These are phyloP conservation scores for Planiliza haematocheilus DNA, from an alignment of 2,113 vertebrate genomes.

Conservation along the genomic window DNA sequence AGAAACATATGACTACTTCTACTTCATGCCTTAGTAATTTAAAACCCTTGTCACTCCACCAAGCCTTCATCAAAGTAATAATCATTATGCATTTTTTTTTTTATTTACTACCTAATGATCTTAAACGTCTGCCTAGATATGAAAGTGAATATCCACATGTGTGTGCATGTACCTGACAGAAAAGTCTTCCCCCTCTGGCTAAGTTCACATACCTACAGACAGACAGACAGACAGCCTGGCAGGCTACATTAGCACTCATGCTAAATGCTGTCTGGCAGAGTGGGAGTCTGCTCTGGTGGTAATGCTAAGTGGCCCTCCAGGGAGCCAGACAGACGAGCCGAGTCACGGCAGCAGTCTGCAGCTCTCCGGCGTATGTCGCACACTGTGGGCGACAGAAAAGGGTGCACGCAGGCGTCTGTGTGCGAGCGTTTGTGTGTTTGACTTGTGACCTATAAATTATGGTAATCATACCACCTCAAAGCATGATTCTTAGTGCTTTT, in stretches of 20 bases:
- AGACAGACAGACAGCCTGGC: neutral
- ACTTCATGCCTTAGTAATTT: neutral
- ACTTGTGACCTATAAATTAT: neutral
- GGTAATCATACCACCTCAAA: neutral
- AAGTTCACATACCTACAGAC: slow-evolving; percentile 39
- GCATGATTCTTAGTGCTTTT: neutral
- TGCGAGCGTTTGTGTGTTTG: slow-evolving; percentile 3
- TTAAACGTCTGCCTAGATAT: neutral
- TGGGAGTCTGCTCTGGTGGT: slow-evolving; percentile 39
- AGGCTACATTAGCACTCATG: slow-evolving; percentile 42
- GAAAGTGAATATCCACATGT: neutral
- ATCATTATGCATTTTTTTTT: neutral
- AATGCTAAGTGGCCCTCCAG: slow-evolving; percentile 52
- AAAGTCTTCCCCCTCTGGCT: neutral
- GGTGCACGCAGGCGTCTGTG: slow-evolving; percentile 11
- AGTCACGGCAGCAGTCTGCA: slow-evolving; percentile 64
- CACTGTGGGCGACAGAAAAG: neutral
- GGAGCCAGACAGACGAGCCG: slow-evolving; percentile 57
- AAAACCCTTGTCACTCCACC: neutral
- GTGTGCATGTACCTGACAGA: neutral
- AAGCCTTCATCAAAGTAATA: neutral
- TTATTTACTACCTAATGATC: neutral
- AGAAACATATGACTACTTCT: neutral
- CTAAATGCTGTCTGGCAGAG: slow-evolving; percentile 54
- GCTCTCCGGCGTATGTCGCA: slow-evolving; percentile 1